Conservation (phyloP, 2,113 vertebrate genomes). For the Chionomys nivalis region DNA sequence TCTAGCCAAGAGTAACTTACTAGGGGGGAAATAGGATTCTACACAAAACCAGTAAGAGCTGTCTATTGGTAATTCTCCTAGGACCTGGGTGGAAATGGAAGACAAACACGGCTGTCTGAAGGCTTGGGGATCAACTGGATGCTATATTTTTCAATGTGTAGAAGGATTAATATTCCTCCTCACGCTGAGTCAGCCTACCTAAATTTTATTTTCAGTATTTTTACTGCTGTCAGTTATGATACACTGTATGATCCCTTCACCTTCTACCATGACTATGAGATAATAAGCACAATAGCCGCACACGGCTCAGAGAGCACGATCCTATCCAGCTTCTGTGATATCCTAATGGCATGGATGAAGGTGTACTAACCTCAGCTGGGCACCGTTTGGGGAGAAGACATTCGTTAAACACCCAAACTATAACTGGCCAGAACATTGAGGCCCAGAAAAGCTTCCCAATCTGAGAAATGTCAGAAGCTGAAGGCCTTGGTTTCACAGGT, state of each 20-base stretch:
- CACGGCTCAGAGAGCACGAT: neutral
- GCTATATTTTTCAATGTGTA: neutral
- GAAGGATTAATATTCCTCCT: neutral
- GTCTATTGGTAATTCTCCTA: no score
- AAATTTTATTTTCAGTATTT: conserved; percentile 36
- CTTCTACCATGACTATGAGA: neutral
- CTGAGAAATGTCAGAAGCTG: neutral
- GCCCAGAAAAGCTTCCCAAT: neutral
- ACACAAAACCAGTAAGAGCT: neutral
- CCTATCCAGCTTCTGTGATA: neutral
- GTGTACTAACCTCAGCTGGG: neutral
- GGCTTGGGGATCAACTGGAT: neutral
- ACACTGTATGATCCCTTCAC: neutral
- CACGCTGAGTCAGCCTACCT: neutral
- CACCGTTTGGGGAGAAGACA: neutral
- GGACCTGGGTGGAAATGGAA: neutral
- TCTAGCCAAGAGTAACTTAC: neutral
- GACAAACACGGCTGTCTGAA: neutral
- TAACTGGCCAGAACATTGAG: neutral
- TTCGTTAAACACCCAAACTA: neutral
- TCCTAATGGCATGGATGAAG: neutral
- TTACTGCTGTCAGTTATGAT: neutral
- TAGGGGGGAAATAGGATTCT: neutral
- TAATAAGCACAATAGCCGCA: no score
- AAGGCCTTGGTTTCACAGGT: conserved; percentile 7